These are phyloP conservation scores for Mobula birostris DNA, from an alignment of 2,113 vertebrate species.

Conservation along the genomic window DNA sequence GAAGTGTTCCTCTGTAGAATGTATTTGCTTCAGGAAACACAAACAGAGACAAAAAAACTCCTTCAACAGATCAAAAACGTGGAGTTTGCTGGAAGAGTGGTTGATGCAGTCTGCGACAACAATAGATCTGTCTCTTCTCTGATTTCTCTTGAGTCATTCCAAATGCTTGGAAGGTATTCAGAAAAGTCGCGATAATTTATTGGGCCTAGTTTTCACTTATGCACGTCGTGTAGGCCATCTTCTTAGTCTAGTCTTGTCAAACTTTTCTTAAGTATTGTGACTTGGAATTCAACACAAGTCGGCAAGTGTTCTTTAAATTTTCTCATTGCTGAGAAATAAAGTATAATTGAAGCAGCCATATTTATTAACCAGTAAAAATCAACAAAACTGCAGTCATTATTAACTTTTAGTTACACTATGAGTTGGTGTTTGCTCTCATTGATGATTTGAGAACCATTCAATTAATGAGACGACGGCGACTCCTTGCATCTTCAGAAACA, in stretches of 20 bases:
- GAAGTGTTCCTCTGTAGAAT: not conserved
- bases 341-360: not conserved
- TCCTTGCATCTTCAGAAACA: too few species aligned
- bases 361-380: not conserved
- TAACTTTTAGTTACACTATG: not conserved
- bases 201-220: not conserved
- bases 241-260: not conserved
- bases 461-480: too few species aligned
- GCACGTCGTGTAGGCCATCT: not conserved
- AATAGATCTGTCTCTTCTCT: not conserved
- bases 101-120: not conserved
- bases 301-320: not conserved
- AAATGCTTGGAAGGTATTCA: not conserved
- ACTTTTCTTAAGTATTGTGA: not conserved
- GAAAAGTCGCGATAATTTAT: not conserved
- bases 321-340: not conserved
- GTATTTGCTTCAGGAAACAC: not conserved
- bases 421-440: not conserved
- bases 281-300: not conserved
- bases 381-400: not conserved
- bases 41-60: not conserved
- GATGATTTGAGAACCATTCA: not conserved
- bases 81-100: not conserved
- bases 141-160: not conserved
- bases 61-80: not conserved